These are phyloP conservation scores for Tridacna gigas DNA, from an alignment of 2,888 invertebrate genomes.

Conservation along the genomic window DNA sequence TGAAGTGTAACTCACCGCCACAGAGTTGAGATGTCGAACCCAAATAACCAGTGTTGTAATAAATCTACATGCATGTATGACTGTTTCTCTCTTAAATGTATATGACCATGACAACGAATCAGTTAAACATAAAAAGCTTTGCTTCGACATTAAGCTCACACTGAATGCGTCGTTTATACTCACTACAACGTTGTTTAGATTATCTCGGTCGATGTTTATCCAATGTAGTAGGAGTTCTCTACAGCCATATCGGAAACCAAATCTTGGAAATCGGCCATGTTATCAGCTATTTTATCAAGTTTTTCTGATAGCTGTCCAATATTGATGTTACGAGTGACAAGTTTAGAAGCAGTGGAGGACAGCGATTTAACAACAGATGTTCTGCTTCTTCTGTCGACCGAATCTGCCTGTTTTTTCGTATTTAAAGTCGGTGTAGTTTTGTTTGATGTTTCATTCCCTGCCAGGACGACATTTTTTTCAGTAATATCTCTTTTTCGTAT, in stretches of 20 bases:
- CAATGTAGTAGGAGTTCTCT: slow-evolving; percentile 22
- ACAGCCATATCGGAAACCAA: slow-evolving; percentile 35
- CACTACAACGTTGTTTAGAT: background rate
- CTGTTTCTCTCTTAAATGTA: too few relatives aligned
- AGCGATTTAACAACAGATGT: background rate
- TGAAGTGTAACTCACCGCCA: too few relatives aligned
- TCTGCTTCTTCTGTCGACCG: background rate
- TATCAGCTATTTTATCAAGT: slow-evolving; percentile 22
- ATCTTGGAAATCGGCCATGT: slow-evolving; percentile 35
- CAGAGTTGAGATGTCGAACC: too few relatives aligned
- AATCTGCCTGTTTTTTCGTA: background rate
- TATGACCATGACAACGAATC: background rate
- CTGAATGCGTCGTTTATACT: slow-evolving; percentile 11
- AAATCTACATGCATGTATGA: too few relatives aligned
- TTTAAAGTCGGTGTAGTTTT: too few relatives aligned
- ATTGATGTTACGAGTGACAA: background rate
- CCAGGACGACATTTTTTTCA: background rate
- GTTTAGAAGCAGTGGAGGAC: background rate
- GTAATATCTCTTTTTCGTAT: background rate
- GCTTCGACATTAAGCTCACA: slow-evolving; percentile 13
- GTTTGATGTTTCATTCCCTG: background rate
- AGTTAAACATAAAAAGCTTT: background rate
- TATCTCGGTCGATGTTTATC: slow-evolving; percentile 15
- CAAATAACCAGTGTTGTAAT: too few relatives aligned
- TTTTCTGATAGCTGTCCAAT: background rate